Evolutionary conservation across 2,888 invertebrate genomes (phyloP).

Genomic region (Sphaerophoria taeniata): DNA sequence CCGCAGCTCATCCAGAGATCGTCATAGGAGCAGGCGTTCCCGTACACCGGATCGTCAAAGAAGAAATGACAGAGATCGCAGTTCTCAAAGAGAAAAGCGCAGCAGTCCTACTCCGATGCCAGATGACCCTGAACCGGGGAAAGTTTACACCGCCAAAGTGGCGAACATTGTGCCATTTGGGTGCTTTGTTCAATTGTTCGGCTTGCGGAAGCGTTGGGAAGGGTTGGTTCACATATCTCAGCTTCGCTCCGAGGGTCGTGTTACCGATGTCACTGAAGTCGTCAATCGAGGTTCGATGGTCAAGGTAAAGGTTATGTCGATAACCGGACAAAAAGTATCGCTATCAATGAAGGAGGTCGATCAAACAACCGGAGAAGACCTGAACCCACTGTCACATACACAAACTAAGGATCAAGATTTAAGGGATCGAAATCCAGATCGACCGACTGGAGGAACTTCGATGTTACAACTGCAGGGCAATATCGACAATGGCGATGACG

Average conservation of each 20-base stretch:
- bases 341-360: slow-evolving; percentile 99
- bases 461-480: slow-evolving; percentile 84
- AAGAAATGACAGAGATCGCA: slow-evolving; percentile 80
- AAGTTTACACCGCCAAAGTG: slow-evolving; percentile 96
- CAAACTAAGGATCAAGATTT: slow-evolving; percentile 84
- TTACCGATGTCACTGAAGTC: slow-evolving; percentile 97
- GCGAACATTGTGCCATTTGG: slow-evolving; percentile 99
- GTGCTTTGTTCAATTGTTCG: slow-evolving; percentile 98
- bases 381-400: slow-evolving; percentile 92
- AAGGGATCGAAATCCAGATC: slow-evolving; percentile 93
- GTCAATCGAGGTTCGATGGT: slow-evolving; percentile 95
- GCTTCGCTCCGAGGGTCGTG: slow-evolving; percentile 94
- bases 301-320: slow-evolving; percentile 94
- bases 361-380: slow-evolving; percentile 96
- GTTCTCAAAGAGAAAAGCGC: slow-evolving; percentile 77
- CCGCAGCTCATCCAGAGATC: slow-evolving; percentile 76
- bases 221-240: slow-evolving; percentile 99
- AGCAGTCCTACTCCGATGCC: slow-evolving; percentile 83
- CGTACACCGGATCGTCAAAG: slow-evolving; percentile 79
- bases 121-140: slow-evolving; percentile 91
- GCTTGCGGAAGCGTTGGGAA: slow-evolving; percentile 94
- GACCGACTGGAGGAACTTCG: slow-evolving; percentile 88
- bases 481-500: slow-evolving; percentile 91
- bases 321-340: slow-evolving; percentile 97
- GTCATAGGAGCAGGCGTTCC: slow-evolving; percentile 78